Evolutionary conservation across 2,797 vertebrate species (phyloP).

Genomic region (Propithecus perrieri): DNA sequence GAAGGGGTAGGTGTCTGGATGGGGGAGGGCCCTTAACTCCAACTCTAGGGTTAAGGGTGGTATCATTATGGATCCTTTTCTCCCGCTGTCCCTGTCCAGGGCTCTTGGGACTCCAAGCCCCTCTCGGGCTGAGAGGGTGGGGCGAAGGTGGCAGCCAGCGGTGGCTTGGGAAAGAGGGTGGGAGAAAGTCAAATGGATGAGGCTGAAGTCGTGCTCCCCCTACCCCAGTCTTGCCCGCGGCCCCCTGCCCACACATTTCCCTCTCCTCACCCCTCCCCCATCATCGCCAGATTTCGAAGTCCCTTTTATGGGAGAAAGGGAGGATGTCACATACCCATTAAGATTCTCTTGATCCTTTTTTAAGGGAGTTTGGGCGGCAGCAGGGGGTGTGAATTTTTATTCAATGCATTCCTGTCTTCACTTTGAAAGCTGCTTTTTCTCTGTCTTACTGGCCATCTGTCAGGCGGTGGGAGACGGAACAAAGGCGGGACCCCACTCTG

Average conservation of each 20-base stretch:
- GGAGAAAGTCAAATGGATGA: not conserved
- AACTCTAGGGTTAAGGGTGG: not conserved
- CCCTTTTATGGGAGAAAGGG: conserved; percentile 75
- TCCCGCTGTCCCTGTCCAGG: not conserved
- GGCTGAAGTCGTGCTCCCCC: not conserved
- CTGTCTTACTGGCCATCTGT: conserved; percentile 76
- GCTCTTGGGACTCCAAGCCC: not conserved
- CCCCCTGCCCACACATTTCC: conserved; percentile 52
- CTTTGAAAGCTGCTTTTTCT: conserved; percentile 72
- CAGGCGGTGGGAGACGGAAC: conserved; percentile 56
- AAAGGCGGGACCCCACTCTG: not conserved
- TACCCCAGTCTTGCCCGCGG: not conserved
- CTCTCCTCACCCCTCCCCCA: conserved; percentile 64
- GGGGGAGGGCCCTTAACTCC: conserved; percentile 58
- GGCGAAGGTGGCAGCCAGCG: not conserved
- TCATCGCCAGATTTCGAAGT: conserved; percentile 61
- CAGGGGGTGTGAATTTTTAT: conserved; percentile 83
- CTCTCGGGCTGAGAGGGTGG: not conserved
- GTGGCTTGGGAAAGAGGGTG: not conserved
- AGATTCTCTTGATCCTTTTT: conserved; percentile 81
- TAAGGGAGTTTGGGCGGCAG: conserved; percentile 82
- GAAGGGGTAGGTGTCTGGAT: not conserved
- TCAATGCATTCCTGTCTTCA: conserved; percentile 82
- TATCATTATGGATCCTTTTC: not conserved
- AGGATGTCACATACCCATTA: conserved; percentile 76